These are phyloP conservation scores for Cheilosia grossa DNA, from an alignment of 2,888 invertebrate genomes.

Conservation along the genomic window DNA sequence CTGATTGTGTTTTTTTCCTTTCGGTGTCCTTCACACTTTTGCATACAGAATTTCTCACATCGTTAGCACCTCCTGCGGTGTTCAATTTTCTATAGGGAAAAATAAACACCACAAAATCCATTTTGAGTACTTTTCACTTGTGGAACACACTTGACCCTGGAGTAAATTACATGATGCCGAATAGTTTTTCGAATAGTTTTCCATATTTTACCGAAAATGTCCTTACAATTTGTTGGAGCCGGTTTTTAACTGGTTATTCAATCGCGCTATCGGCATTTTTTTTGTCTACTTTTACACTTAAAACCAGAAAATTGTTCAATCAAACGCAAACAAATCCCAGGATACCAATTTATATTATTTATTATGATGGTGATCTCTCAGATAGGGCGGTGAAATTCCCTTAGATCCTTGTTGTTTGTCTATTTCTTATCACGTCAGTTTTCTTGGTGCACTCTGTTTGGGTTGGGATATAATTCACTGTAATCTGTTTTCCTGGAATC, in stretches of 20 bases:
- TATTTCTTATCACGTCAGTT: constrained; percentile 61
- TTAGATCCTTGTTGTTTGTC: constrained; percentile 55
- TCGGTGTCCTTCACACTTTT: not conserved
- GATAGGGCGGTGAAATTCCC: constrained; percentile 49
- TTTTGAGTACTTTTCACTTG: constrained; percentile 35
- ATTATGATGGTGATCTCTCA: constrained; percentile 19
- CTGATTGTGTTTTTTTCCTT: not conserved
- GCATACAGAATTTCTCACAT: not conserved
- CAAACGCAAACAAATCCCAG: constrained; percentile 49
- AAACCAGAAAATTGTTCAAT: constrained; percentile 28
- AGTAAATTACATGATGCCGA: constrained; percentile 12
- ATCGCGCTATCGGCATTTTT: constrained; percentile 29
- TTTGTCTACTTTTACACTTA: constrained; percentile 12
- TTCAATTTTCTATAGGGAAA: not conserved
- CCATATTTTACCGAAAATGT: constrained; percentile 16
- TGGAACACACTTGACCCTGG: constrained; percentile 18
- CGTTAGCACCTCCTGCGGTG: constrained; percentile 24
- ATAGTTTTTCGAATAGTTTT: constrained; percentile 9
- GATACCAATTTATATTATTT: constrained; percentile 22
- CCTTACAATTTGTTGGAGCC: constrained; percentile 11
- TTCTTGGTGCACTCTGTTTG: constrained; percentile 20
- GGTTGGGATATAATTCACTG: constrained; percentile 25
- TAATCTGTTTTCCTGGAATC: constrained; percentile 58
- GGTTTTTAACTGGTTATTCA: constrained; percentile 5
- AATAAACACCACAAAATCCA: not conserved